These are phyloP conservation scores for Ectobius pallidus DNA, from an alignment of 2,888 invertebrate genomes.

Conservation along the genomic window DNA sequence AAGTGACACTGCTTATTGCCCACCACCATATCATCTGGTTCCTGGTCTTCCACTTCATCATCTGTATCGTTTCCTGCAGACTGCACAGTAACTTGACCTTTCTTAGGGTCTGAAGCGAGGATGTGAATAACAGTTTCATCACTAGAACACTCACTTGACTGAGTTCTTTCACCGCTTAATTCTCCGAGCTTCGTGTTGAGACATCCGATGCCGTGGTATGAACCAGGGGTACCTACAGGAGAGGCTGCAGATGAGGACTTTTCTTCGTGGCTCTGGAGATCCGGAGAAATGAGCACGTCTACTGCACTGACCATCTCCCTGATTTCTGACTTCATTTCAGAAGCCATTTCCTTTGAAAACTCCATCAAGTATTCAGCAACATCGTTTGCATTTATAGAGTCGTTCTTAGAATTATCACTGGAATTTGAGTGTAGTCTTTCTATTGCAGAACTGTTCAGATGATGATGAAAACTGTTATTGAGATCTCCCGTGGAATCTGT, in stretches of 20 bases:
- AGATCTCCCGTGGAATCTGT: slow-evolving; percentile 13
- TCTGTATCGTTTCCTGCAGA: slow-evolving; percentile 43
- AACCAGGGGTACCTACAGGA: slow-evolving; percentile 13
- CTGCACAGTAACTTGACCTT: background rate
- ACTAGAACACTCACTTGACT: slow-evolving; percentile 55
- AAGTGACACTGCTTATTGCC: slow-evolving; percentile 59
- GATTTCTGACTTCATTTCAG: slow-evolving; percentile 79
- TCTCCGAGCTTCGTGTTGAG: slow-evolving; percentile 29
- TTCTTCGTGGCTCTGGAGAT: slow-evolving; percentile 53
- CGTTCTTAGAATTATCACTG: slow-evolving; percentile 56
- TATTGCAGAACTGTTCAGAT: background rate
- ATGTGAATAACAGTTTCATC: slow-evolving; percentile 57
- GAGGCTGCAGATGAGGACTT: slow-evolving; percentile 53
- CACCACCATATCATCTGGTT: slow-evolving; percentile 58
- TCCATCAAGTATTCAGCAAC: slow-evolving; percentile 80
- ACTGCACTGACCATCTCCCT: slow-evolving; percentile 76
- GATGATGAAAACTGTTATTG: background rate
- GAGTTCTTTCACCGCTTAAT: slow-evolving; percentile 31
- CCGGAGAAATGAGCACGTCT: slow-evolving; percentile 69
- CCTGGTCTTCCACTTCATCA: slow-evolving; percentile 60
- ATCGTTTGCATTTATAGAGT: slow-evolving; percentile 75
- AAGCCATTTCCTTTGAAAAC: slow-evolving; percentile 78
- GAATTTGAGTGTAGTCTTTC: slow-evolving; percentile 16
- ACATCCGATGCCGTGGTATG: slow-evolving; percentile 7
- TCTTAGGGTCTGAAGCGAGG: slow-evolving; percentile 45